phyloP scores from a whole-genome alignment of 2,888 invertebrate genomes.

The Andrena praecox region DNA sequence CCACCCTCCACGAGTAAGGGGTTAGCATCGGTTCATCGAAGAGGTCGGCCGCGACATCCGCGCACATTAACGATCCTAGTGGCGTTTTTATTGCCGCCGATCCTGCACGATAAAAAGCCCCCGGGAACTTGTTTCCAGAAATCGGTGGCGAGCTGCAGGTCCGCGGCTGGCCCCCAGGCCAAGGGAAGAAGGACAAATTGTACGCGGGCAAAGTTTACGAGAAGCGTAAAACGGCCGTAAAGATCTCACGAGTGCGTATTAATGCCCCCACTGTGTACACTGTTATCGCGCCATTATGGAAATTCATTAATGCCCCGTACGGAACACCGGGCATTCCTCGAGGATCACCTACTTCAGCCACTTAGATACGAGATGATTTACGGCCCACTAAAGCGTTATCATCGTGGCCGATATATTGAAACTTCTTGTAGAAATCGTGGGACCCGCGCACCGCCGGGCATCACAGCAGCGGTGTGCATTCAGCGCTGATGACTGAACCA shows the following conservation, averaged over 20 bases:
- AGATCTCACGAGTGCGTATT: constrained; percentile 62
- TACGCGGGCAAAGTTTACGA: constrained; percentile 52
- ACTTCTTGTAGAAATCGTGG: constrained; percentile 52
- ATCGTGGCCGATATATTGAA: constrained; percentile 52
- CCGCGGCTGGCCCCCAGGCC: not conserved
- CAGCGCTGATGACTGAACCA: constrained; percentile 11
- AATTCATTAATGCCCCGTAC: constrained; percentile 57
- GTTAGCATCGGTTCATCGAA: not conserved
- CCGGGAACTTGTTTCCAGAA: constrained; percentile 6
- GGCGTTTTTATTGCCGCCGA: not conserved
- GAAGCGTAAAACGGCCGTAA: constrained; percentile 59
- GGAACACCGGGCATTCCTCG: constrained; percentile 46
- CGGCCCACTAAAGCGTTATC: constrained; percentile 54
- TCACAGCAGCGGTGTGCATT: constrained; percentile 2
- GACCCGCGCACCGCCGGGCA: constrained; percentile 15
- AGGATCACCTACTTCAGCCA: constrained; percentile 45
- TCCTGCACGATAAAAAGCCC: not conserved
- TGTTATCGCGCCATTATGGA: constrained; percentile 63
- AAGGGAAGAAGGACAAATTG: constrained; percentile 50
- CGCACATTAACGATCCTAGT: constrained; percentile 7
- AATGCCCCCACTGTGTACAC: constrained; percentile 56
- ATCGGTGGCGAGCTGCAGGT: not conserved
- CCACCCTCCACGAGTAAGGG: not conserved
- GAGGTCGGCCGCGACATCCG: not conserved
- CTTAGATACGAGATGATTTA: constrained; percentile 61